Base-by-base conservation (phyloP, 2,113 vertebrate genomes). In the Odocoileus hemionus region DNA sequence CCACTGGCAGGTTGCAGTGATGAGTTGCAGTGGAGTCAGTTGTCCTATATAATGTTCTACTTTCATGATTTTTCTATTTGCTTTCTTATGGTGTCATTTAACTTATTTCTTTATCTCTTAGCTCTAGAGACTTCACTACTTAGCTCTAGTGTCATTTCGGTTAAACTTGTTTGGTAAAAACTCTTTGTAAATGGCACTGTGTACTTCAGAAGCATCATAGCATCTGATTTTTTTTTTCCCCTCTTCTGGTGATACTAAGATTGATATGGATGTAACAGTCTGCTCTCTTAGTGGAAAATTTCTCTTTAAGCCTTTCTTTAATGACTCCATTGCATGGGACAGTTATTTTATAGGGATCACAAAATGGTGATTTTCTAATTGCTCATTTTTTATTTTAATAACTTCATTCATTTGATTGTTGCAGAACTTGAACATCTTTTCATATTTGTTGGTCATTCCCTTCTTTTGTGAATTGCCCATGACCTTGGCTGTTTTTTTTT, bases 321-420 rank as follows among this genome's bases (percentile, higher is more conserved):
- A 19, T 74, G 58, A 36, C 23, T 86, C 54, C 30, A 57, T 93
- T 86, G 28, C 15, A 39, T 82, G 45, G 11, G 14, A 57, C 82
- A 87, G 3, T 84, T 90, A 96, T 86, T 86, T 93, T 55, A 86
- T 45, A 70, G 45, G 25, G 89, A 84, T 82, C 17, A 74, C 23
- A 96, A 94, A 78, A 85, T 85, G 23, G 26, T 85, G 11, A 39
- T 67, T 86, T 54, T 91, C 23, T 33, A 36, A 45, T 88, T 92
- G 45, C 43, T 97, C 8, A 67, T 79, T 83, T 93, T 93, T 95
- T 78, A 74, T 61, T 93, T 85, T 74, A 85, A 74, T 36, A 67
- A 57, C 43, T 96, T 76, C 2, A 64, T 91, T 91, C 76, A 39
- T 97, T 93, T 89, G 50, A 43, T 89, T 96, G 61, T 95, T 96